Percentiles rank a stretch among this genome's conserved stretches.
Evolutionary conservation across 2,113 vertebrate species (phyloP).

Genomic region (Monopterus albus): DNA sequence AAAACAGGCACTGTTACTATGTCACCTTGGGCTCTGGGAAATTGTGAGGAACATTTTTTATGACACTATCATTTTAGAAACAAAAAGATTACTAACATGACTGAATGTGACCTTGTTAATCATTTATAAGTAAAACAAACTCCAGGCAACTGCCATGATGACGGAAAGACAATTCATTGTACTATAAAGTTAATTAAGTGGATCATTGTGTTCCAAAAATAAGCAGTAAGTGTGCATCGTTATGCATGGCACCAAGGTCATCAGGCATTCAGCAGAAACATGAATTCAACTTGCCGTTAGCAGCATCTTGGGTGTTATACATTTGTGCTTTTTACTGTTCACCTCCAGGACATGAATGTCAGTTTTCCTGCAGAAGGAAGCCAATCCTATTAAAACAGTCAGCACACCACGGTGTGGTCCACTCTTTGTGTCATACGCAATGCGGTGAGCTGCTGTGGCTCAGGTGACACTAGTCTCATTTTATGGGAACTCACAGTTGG

Average conservation of each 20-base stretch:
- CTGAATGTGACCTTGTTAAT: slow-evolving; percentile 69
- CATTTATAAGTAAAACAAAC: slow-evolving; percentile 68
- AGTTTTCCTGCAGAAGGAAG: slow-evolving; percentile 36
- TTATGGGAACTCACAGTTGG: slow-evolving; percentile 9
- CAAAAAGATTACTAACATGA: slow-evolving; percentile 47
- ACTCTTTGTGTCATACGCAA: slow-evolving; percentile 16
- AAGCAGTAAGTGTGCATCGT: slow-evolving; percentile 68
- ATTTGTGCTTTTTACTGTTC: slow-evolving; percentile 47
- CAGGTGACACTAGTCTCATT: slow-evolving; percentile 40
- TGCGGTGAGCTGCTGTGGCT: slow-evolving; percentile 30
- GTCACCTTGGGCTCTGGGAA: slow-evolving; percentile 23
- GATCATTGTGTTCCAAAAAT: slow-evolving; percentile 70
- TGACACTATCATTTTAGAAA: slow-evolving; percentile 25
- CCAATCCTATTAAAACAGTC: slow-evolving; percentile 29
- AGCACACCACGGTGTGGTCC: neutral
- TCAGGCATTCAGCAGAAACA: slow-evolving; percentile 55
- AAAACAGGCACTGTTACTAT: slow-evolving; percentile 9
- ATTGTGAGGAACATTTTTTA: slow-evolving; percentile 1
- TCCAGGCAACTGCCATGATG: slow-evolving; percentile 65
- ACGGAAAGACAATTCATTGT: slow-evolving; percentile 67
- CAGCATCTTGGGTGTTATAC: slow-evolving; percentile 32
- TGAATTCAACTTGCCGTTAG: slow-evolving; percentile 41
- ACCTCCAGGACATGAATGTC: slow-evolving; percentile 50
- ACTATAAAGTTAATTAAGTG: slow-evolving; percentile 72
- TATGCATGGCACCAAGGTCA: slow-evolving; percentile 71